A percentile compares a stretch with the other conserved stretches of the same genome.
Conservation (phyloP, 2,797 vertebrate species). For the Zonotrichia albicollis region DNA sequence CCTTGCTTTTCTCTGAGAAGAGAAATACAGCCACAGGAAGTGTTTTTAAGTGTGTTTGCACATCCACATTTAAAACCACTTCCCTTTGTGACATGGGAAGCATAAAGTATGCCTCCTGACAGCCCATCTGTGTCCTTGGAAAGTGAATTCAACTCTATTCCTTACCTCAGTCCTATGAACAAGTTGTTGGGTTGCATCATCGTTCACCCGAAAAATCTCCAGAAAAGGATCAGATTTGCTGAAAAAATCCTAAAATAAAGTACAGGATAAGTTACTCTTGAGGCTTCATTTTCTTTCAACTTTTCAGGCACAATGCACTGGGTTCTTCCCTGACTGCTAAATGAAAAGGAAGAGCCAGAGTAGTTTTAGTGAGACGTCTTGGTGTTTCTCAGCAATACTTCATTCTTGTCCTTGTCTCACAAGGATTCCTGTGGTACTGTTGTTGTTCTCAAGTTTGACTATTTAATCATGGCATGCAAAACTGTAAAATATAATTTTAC, state of each 20-base stretch:
- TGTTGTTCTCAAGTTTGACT: background rate
- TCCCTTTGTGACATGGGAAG: background rate
- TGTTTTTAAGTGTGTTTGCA: background rate
- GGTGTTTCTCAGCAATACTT: background rate
- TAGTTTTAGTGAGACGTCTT: background rate
- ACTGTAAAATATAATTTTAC: background rate
- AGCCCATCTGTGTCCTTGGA: background rate
- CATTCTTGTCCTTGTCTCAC: background rate
- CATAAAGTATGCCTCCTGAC: background rate
- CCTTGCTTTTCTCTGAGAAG: too few species aligned
- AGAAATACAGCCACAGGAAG: background rate
- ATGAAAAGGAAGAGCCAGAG: background rate
- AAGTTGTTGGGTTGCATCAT: slow-evolving; percentile 94
- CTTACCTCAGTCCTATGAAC: slow-evolving; percentile 97
- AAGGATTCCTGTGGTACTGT: background rate
- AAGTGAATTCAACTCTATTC: background rate
- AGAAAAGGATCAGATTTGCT: slow-evolving; percentile 99
- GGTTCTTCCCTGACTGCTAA: background rate
- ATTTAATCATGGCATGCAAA: background rate
- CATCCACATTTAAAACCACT: background rate
- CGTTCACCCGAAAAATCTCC: slow-evolving; percentile 97
- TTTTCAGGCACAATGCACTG: background rate
- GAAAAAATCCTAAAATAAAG: slow-evolving; percentile 93
- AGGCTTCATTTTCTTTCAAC: background rate
- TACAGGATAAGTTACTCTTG: slow-evolving; percentile 16